Evolutionary conservation across 2,113 vertebrate genomes (phyloP), one percentile per base, ranked within the genome.

Genomic region (Pygoscelis antarcticus): DNA sequence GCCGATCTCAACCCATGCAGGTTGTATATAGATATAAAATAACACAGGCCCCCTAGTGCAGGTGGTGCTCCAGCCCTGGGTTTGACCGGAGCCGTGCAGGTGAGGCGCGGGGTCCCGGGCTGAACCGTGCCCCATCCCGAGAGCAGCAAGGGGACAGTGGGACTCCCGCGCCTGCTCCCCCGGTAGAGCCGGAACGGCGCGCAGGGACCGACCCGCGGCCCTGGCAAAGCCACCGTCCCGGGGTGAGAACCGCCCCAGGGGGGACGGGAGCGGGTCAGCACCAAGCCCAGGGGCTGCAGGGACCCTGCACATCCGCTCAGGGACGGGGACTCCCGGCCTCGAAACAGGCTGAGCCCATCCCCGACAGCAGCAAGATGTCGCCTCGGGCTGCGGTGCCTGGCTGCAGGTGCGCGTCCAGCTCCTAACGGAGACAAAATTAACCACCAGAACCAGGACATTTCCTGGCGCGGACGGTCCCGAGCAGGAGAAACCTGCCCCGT

Each of bases 41-140:
- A 30, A 21, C 0, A 0, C 46, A 30, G 38, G 8, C 3, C 7
- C 5, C 1, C 0, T 8, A 7, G 7, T 1, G 4, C 25, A n/a
- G 29, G 17, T 0, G 2, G 6, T 19, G 22, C 64, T 54, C 11
- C 5, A 5, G 38, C 21, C 12, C 54, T 16, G 38, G 62, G 26
- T 18, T 68, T 60, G n/a, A 38, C 78, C 3, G 2, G 10, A 66
- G 46, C 32, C 12, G 5, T 9, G 26, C 61, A 61, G 18, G 18
- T 20, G 16, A 64, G 29, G 11, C 23, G 12, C 5, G 9, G 42
- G 61, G 13, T 62, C 66, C 34, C 55, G 34, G 30, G 11, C 30
- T 13, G 30, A 57, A 57, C 55, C 19, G 12, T 57, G 30, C 30
- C 55, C 55, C 38, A 42, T 7, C 30, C 11, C 1, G 6, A 49